Evolutionary conservation across 2,113 vertebrate genomes (phyloP), one percentile per base, ranked within the genome.

Genomic region (Epinephelus lanceolatus): DNA sequence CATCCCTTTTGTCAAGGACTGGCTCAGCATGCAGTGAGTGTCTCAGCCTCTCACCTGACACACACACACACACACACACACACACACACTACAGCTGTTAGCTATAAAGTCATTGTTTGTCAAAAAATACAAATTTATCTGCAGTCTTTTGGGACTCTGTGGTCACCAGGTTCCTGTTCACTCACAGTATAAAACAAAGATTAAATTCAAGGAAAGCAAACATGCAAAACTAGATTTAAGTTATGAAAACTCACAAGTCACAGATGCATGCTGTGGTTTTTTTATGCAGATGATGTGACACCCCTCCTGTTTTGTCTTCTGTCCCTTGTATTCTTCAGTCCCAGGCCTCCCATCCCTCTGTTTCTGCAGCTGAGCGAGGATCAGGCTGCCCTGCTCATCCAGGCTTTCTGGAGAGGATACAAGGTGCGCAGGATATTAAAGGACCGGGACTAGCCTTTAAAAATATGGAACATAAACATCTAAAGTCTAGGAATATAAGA

Each of bases 331-430:
- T 69, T 68, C 0, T 93, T 72, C 81, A 98, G 97, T 92, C 97
- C 97, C 23, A 93, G 97, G 67, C 95, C 93, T 18, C 94, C 96
- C 14, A 37, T 95, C 78, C 96, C 97, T 45, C 92, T 97, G 0
- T 98, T 96, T 84, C 92, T 98, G 6, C 91, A 92, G 65, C 89
- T 98, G 13, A 96, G 94, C 2, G 96, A 97, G 66, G 93, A 96
- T 15, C 93, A 93, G 86, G 97, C 98, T 37, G 95, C 95, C 11
- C 52, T 95, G 45, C 57, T 94, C 67, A 97, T 99, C 77, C 98
- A 99, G 90, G 92, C 97, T 47, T 98, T 97, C 92, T 99, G 98
- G 98, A 97, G 97, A 88, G 97, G 97, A 87, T 97, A 97, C 88
- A 95, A 94, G 97, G 98, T 99, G 96, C 93, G 92, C 6, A 51